Percentiles rank a stretch among this genome's conserved stretches.
Conservation (phyloP, 2,888 invertebrate genomes). For the Nymphalis urticae region DNA sequence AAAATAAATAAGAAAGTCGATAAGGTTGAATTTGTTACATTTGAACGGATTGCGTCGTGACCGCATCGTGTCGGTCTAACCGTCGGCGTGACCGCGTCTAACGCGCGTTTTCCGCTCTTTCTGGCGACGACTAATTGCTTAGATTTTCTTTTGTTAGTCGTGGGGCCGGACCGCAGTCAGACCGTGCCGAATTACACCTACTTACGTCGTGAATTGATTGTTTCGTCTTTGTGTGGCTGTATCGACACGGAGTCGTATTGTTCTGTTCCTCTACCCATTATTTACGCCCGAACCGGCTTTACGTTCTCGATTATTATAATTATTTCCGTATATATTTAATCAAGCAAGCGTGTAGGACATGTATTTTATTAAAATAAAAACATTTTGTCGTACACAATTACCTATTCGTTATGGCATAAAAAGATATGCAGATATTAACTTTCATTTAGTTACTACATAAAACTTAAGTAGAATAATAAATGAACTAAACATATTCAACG, state of each 20-base stretch:
- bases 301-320: slow-evolving; percentile 72
- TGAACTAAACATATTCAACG: background rate
- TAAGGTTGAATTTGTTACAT: slow-evolving; percentile 38
- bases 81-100: slow-evolving; percentile 77
- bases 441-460: background rate
- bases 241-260: slow-evolving; percentile 79
- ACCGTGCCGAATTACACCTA: slow-evolving; percentile 79
- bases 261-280: slow-evolving; percentile 72
- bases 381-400: background rate
- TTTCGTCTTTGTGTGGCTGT: slow-evolving; percentile 76
- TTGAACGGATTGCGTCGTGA: slow-evolving; percentile 52
- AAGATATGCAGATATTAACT: background rate
- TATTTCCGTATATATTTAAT: slow-evolving; percentile 65
- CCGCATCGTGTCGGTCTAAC: slow-evolving; percentile 57
- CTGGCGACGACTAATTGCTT: slow-evolving; percentile 82
- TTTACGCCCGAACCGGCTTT: slow-evolving; percentile 75
- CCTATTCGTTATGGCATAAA: background rate
- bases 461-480: background rate
- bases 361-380: background rate
- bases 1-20: slow-evolving; percentile 32
- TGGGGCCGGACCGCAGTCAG: slow-evolving; percentile 73
- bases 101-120: slow-evolving; percentile 81
- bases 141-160: slow-evolving; percentile 82
- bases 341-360: slow-evolving; percentile 32
- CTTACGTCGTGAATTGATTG: slow-evolving; percentile 80